Evolutionary conservation across 2,113 vertebrate genomes (phyloP), one percentile per base, ranked within the genome.

Genomic region (Mustela nigripes): DNA sequence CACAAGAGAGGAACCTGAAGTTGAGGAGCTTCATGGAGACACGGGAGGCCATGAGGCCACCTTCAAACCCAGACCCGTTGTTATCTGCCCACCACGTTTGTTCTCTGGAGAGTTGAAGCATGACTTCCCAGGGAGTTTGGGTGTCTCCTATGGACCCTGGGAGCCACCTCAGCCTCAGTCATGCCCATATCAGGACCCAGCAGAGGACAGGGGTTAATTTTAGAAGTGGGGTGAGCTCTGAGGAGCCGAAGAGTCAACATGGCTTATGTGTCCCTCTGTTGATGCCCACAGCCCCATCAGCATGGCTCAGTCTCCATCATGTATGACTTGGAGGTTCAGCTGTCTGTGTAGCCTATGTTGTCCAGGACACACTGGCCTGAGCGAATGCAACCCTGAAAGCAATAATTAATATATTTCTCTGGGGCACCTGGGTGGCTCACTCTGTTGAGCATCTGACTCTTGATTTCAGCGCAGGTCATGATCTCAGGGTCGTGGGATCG

Each of bases 251-350:
- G 65, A 33, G 18, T 21, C 6, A 11, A 2, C 42, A 5, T 10
- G 24, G 14, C 11, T 39, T 12, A 1, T 8, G 39, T 73, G 67
- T 39, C 12, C 31, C 53, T 36, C n/a, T 26, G 31, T 8, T 19
- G 33, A 31, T 26, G 8, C 33, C 24, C 4, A 1, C 9, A 12
- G 1, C 58, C 19, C 26, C 11, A 7, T 7, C 4, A 1, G 6
- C 11, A 2, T 5, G 21, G 8, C 48, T 39, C 58, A 0, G 71
- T 28, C 50, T 36, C 7, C 2, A 7, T 12, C 1, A 4, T 0
- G 11, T 12, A 31, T 36, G n/a, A 73, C 42, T 74, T 8, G 11
- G 62, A 79, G 11, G 4, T 0, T 0, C 0, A 65, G 10, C 15
- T 53, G 5, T 2, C 24, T 62, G 10, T 4, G 10, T 33, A 18